Conservation (phyloP, 2,113 vertebrate species). For the Condylura cristata region DNA sequence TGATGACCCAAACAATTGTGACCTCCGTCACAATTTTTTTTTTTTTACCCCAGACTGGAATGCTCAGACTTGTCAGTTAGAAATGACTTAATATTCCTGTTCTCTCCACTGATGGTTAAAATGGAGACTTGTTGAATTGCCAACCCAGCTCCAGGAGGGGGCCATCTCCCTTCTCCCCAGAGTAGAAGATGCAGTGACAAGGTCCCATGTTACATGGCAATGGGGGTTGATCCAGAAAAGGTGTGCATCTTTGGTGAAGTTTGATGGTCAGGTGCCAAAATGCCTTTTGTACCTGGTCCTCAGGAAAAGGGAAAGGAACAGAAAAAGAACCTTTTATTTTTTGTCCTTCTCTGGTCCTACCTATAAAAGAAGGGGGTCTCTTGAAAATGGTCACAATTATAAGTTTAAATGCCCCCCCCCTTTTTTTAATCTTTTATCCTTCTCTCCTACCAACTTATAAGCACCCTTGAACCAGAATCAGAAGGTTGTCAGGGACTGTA, state of each 20-base stretch:
- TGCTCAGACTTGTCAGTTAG: neutral
- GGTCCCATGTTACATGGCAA: neutral
- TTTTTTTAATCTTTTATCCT: neutral
- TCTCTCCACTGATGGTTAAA: neutral
- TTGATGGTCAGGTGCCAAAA: rapidly evolving
- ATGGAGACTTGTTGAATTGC: neutral
- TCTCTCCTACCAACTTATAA: conserved; percentile 58
- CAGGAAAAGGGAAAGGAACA: neutral
- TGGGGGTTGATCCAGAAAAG: neutral
- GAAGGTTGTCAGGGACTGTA: conserved; percentile 61
- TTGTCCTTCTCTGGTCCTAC: neutral
- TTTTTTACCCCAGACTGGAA: neutral
- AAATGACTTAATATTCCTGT: neutral
- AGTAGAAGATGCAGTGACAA: neutral
- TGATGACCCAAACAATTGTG: neutral
- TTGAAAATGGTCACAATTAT: neutral
- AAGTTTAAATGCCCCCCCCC: conserved; percentile 36
- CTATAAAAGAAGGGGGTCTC: neutral
- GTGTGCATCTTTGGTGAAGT: too few relatives aligned
- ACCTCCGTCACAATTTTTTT: rapidly evolving
- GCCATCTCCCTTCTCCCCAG: neutral
- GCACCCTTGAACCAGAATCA: conserved; percentile 74
- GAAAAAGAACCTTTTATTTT: neutral
- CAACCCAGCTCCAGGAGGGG: neutral
- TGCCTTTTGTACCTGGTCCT: neutral